These are phyloP conservation scores for Malacosoma neustria DNA, from an alignment of 2,888 invertebrate species.

Conservation along the genomic window DNA sequence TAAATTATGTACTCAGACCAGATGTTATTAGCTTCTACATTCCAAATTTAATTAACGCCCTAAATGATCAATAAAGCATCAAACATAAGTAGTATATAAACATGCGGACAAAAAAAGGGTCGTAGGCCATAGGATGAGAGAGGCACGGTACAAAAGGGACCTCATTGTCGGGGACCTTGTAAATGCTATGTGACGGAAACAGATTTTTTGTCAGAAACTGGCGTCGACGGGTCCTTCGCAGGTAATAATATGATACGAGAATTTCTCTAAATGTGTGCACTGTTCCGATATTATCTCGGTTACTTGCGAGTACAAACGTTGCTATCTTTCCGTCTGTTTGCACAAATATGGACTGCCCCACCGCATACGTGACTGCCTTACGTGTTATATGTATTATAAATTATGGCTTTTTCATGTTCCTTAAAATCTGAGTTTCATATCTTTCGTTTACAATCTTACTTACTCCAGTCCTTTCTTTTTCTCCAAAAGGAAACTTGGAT, in stretches of 20 bases:
- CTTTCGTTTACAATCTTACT: no score
- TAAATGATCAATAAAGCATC: background rate
- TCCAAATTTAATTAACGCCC: conserved; percentile 2
- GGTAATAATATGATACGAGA: conserved; percentile 35
- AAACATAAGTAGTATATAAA: conserved; percentile 20
- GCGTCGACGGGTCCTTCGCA: conserved; percentile 37
- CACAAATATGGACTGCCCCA: conserved; percentile 54
- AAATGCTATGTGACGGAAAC: conserved; percentile 65
- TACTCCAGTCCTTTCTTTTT: no score
- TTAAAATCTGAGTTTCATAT: no score
- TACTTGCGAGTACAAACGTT: conserved; percentile 50
- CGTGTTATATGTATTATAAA: conserved; percentile 21
- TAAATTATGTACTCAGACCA: no score
- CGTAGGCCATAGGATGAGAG: conserved; percentile 32
- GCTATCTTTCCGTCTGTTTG: conserved; percentile 59
- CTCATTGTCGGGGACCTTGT: conserved; percentile 68
- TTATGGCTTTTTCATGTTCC: conserved; percentile 22
- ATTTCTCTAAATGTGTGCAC: conserved; percentile 27
- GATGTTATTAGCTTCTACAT: no score
- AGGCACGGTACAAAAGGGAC: conserved; percentile 42
- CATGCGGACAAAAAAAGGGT: conserved; percentile 62
- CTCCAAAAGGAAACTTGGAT: no score
- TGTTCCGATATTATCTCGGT: conserved; percentile 44
- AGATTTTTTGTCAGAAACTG: conserved; percentile 46
- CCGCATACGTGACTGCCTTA: conserved; percentile 45